Base-by-base conservation (phyloP, 2,797 vertebrate species). In the Myotis pilosus region DNA sequence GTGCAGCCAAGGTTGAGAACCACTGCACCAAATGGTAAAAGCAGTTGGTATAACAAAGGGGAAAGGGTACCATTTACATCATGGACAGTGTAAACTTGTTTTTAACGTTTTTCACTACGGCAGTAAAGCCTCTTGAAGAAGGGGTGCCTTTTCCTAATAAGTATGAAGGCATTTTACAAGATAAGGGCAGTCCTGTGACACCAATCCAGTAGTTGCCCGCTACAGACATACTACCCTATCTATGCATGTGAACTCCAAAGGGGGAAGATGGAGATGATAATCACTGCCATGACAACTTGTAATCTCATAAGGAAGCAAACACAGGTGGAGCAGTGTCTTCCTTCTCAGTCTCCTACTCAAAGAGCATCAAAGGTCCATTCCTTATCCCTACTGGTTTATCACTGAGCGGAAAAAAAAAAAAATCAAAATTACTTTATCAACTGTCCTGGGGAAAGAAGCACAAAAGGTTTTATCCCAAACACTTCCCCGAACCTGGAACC, bases 91-190 rank as follows among this genome's bases (percentile, higher is more conserved):
- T 75, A 57, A 79, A 80, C 60, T 41, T 69, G 30, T 66, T 86
- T 92, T 85, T 72, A 85, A 79, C n/a, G 38, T 83, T 94, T 89
- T 81, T 55, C 68, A 79, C 36, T 57, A 68, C 5, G 25, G 68
- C 60, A 92, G 62, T 89, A 81, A 97, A 79, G 16, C 19, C 82
- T 57, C 20, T 41, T 88, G 51, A 94, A 55, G 53, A 93, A 94
- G 22, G 60, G 12, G 20, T 17, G 13, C 6, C 55, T 87, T 80
- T 83, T 87, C 76, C 82, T 90, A 94, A 49, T 64, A 64, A 84
- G 10, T 51, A 93, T 28, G 71, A 90, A 79, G 16, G 30, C 71
- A 88, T 60, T 79, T 94, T 68, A 85, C 3, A 90, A 66, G 22
- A 38, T 19, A 84, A 66, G 22, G 12, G n/a, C 57, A 92, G 17